Evolutionary conservation across 2,888 invertebrate genomes (phyloP), one percentile per base, ranked within the genome.

Genomic region (Brenthis ino): DNA sequence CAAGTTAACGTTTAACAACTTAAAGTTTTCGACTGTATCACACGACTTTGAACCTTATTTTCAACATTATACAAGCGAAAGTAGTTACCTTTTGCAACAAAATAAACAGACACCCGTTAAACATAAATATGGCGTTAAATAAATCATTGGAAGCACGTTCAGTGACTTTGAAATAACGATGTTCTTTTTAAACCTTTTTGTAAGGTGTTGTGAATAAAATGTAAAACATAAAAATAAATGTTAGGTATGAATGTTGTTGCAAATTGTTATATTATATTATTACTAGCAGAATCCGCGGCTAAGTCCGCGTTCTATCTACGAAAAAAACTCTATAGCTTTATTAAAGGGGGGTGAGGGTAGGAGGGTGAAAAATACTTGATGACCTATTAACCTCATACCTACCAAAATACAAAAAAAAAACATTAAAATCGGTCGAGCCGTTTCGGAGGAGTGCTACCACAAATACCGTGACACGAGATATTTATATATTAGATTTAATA

Each of bases 61-160:
- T 4, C 14, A 20, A 8, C 2, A 12, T 0, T 6, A 53, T 70
- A 72, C 53, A 64, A 53, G 16, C 53, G 53, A 53, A 43, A 13
- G 8, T 2, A 37, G n/a, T 12, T 50, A 51, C 48, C 14, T 50
- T 57, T 50, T 51, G 8, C 48, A 56, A 53, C 47, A 57, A 48
- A 57, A 63, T 68, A 66, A 66, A 68, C 68, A 71, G 60, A 55
- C 63, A 63, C 63, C 70, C 69, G 69, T 72, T 65, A 73, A 82
- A 88, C 86, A 88, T 87, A 89, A 89, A 89, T 88, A 89, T 85
- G 79, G 83, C 82, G 86, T 86, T 86, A 87, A 86, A 88, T 91
- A 91, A 90, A 91, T 90, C 91, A 90, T 87, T 77, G 82, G 83
- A 77, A 84, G 85, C 85, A 85, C 84, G 86, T 84, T 82, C 82